Evolutionary conservation across 2,888 invertebrate genomes (phyloP).

Genomic region (Chymomyza procnemis): DNA sequence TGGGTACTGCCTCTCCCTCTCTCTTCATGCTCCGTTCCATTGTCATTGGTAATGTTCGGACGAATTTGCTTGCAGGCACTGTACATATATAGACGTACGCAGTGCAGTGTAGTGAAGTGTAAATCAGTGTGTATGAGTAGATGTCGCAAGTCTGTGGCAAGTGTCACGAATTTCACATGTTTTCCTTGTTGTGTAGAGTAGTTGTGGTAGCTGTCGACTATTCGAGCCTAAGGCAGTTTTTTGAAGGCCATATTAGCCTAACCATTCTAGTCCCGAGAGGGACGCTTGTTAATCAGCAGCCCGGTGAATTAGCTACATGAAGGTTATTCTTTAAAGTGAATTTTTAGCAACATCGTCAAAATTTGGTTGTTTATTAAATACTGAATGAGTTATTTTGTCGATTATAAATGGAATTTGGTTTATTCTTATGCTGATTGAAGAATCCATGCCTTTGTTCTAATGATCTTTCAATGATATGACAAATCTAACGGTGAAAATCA

Average conservation of each 20-base stretch:
- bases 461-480: no score
- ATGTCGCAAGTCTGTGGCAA: background rate
- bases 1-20: background rate
- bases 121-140: conserved; percentile 27
- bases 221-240: conserved; percentile 23
- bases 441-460: no score
- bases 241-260: background rate
- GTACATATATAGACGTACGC: no score
- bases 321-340: background rate
- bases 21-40: conserved; percentile 3
- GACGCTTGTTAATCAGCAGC: background rate
- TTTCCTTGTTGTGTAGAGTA: background rate
- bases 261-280: background rate
- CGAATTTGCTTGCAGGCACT: conserved; percentile 28
- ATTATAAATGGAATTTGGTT: no score
- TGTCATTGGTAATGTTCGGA: conserved; percentile 32
- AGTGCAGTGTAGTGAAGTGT: conserved; percentile 32
- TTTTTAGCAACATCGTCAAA: no score
- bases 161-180: background rate
- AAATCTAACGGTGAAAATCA: no score
- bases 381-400: no score
- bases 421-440: no score
- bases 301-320: background rate
- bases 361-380: no score
- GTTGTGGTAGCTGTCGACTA: conserved; percentile 2